These are phyloP conservation scores for Myotis daubentonii DNA, from an alignment of 2,797 vertebrate genomes.

Conservation along the genomic window DNA sequence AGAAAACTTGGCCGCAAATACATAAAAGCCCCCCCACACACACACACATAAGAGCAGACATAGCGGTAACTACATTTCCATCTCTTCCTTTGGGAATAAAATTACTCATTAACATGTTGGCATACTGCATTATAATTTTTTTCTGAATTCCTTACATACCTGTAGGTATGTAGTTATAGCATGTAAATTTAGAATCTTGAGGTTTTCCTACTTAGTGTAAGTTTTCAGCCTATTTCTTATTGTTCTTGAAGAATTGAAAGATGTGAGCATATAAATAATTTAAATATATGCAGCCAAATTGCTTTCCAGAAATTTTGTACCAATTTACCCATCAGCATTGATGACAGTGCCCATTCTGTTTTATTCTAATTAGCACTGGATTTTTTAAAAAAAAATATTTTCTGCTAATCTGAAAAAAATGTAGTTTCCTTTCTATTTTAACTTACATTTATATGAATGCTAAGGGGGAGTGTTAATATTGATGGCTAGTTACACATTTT, in stretches of 20 bases:
- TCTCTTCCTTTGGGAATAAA: not conserved
- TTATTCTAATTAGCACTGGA: conserved; percentile 1
- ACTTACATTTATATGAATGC: conserved; percentile 21
- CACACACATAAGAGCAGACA: not conserved
- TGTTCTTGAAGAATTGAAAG: not conserved
- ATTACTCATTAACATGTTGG: not conserved
- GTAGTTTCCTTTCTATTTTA: not conserved
- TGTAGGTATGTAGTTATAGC: not conserved
- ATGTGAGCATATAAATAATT: not conserved
- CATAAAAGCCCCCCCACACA: not conserved
- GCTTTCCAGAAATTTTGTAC: conserved; percentile 25
- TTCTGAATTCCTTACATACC: not conserved
- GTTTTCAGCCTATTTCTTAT: conserved; percentile 22
- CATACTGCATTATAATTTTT: conserved; percentile 18
- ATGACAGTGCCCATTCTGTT: not conserved
- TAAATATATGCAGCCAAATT: conserved; percentile 6
- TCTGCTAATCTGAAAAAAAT: conserved; percentile 22
- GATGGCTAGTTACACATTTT: not conserved
- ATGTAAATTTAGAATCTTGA: not conserved
- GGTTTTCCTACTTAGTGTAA: conserved; percentile 2
- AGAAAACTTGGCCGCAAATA: not conserved
- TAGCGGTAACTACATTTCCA: not conserved
- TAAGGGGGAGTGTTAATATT: not conserved
- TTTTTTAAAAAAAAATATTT: not conserved
- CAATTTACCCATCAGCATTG: not conserved